Percentiles rank a stretch among this genome's conserved stretches.
Evolutionary conservation across 2,797 vertebrate species (phyloP).

Genomic region (Anolis apletophallus): DNA sequence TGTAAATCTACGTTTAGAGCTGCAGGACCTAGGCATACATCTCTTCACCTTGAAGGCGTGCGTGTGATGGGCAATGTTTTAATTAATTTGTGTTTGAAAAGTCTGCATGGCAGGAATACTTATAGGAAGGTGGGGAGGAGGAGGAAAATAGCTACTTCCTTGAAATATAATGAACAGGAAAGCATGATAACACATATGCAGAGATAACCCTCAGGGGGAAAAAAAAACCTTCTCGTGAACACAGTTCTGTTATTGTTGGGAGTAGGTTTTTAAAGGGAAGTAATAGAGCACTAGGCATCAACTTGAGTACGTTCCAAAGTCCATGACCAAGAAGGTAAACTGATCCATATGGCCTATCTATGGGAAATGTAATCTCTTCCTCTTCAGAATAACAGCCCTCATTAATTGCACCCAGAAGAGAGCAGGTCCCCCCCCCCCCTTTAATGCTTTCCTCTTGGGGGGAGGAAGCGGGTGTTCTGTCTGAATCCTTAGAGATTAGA

Average conservation of each 20-base stretch:
- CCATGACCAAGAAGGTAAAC: slow-evolving; percentile 43
- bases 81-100: slow-evolving; percentile 31
- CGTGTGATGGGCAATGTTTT: not conserved
- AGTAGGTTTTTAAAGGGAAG: slow-evolving; percentile 31
- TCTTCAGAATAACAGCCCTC: slow-evolving; percentile 51
- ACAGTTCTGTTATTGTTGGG: slow-evolving; percentile 38
- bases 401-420: slow-evolving; percentile 36
- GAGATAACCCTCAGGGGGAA: slow-evolving; percentile 19
- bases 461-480: slow-evolving; percentile 3
- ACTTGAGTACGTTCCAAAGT: slow-evolving; percentile 35
- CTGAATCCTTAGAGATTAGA: slow-evolving; percentile 53
- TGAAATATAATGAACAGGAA: slow-evolving; percentile 38
- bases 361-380: slow-evolving; percentile 55
- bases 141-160: slow-evolving; percentile 10
- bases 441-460: slow-evolving; percentile 42
- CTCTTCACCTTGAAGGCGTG: not conserved
- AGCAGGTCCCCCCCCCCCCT: slow-evolving; percentile 42
- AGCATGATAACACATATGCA: slow-evolving; percentile 29
- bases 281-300: slow-evolving; percentile 17
- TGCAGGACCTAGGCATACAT: not conserved
- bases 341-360: slow-evolving; percentile 40
- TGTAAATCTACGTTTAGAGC: not conserved
- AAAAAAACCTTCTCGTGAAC: slow-evolving; percentile 30
- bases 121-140: slow-evolving; percentile 18
- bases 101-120: slow-evolving; percentile 16